Evolutionary conservation across 2,888 invertebrate genomes (phyloP), one percentile per base, ranked within the genome.

Genomic region (Hypselothyrea guttata): DNA sequence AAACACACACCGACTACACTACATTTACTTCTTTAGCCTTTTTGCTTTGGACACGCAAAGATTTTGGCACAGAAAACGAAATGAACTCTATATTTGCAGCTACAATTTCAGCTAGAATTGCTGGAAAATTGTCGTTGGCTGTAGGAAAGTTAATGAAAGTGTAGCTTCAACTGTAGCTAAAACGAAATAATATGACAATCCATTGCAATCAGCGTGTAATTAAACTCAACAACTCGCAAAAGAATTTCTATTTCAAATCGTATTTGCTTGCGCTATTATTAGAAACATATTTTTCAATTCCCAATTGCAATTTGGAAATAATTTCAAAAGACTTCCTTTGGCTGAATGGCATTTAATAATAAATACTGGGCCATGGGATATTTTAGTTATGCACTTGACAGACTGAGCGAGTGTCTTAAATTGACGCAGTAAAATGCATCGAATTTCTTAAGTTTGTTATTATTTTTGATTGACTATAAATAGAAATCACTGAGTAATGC

Each of bases 11-110:
- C 16, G 16, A 22, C 35, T 12, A 13, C 9, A 9, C 28, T 11
- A 12, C 38, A n/a, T n/a, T n/a, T 7, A 38, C 27, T 41, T 28
- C 42, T 33, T 27, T 13, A 40, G 42, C 11, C 30, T 44, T 41
- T 62, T 61, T 56, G 42, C 28, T 57, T 71, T 75, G 59, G 57
- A 38, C 79, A 78, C 79, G 79, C 83, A 47, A 70, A 62, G 60
- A 62, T 78, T 68, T 62, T 52, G 77, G 58, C 64, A 56, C 54
- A 61, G 54, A 79, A 79, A 79, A 58, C 67, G 79, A 82, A 84
- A 84, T 81, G 54, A 63, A 67, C 55, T 52, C 64, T 27, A 15
- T 33, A 67, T 54, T 67, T 53, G 54, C 16, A 40, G 27, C 35
- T n/a, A 40, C 70, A 83, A 47, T 53, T 52, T 44, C 41, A 40